These are phyloP conservation scores for Anguilla japonica DNA, from an alignment of 2,113 vertebrate genomes.

Conservation along the genomic window DNA sequence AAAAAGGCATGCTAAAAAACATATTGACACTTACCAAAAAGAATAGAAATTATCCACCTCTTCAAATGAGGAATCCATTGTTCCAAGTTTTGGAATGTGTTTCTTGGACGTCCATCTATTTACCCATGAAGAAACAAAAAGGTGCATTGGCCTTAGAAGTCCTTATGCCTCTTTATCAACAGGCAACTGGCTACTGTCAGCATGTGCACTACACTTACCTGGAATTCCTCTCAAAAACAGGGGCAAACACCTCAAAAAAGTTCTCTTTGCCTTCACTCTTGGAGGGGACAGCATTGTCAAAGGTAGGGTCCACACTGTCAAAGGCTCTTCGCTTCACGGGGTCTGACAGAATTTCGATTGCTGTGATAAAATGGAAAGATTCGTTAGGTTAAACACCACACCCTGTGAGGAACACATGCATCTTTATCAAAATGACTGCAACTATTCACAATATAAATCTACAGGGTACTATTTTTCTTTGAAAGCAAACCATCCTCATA, in stretches of 20 bases:
- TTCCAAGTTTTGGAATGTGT: conserved; percentile 84
- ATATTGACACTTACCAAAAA: conserved; percentile 81
- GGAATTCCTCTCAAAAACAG: conserved; percentile 91
- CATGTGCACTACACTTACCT: conserved; percentile 65
- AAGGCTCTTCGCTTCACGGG: conserved; percentile 94
- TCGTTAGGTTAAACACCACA: not conserved
- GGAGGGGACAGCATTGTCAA: conserved; percentile 89
- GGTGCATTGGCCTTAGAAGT: not conserved
- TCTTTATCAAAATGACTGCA: not conserved
- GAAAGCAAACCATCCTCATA: not conserved
- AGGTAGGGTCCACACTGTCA: conserved; percentile 96
- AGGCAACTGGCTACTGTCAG: not conserved
- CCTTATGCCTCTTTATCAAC: not conserved
- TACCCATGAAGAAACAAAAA: not conserved
- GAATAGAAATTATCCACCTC: conserved; percentile 97
- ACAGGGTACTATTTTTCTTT: not conserved
- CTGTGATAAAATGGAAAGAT: conserved; percentile 62
- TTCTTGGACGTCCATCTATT: conserved; percentile 92
- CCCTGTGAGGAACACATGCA: not conserved
- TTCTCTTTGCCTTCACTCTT: conserved; percentile 94
- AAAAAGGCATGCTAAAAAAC: not conserved
- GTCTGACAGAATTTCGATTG: conserved; percentile 91
- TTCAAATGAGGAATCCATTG: conserved; percentile 85
- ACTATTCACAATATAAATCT: not conserved
- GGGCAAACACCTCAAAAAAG: conserved; percentile 86